A percentile compares a stretch with the other conserved stretches of the same genome.
Conservation (phyloP, 2,113 vertebrate genomes). For the human region DNA sequence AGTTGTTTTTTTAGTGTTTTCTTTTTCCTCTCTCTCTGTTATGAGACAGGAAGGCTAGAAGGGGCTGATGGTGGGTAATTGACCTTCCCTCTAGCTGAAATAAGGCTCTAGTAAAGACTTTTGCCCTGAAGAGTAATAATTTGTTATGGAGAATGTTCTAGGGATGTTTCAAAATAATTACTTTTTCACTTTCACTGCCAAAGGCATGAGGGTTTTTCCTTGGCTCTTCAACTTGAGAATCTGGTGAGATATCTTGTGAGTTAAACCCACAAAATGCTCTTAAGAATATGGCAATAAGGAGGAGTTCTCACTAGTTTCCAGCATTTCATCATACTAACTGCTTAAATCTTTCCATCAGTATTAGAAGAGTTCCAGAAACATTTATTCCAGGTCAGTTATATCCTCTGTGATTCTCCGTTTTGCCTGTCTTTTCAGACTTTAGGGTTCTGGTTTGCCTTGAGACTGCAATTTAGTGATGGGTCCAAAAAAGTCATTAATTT, state of each 20-base stretch:
- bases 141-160: background rate
- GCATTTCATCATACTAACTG: background rate
- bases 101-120: background rate
- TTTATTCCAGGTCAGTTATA: background rate
- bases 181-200: background rate
- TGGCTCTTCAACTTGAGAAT: background rate
- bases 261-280: background rate
- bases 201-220: background rate
- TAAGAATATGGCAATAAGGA: background rate
- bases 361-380: background rate
- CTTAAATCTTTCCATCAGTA: background rate
- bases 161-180: background rate
- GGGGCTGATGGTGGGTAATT: background rate
- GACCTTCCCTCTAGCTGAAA: background rate
- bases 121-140: background rate
- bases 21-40: background rate
- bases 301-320: background rate
- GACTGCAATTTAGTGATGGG: background rate
- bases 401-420: background rate
- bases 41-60: background rate
- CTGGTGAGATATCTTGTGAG: background rate
- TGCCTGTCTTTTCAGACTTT: background rate
- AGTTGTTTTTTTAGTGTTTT: background rate
- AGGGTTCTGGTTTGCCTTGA: background rate
- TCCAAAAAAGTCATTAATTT: background rate